These are phyloP conservation scores for Microtus ochrogaster DNA, from an alignment of 2,113 vertebrate genomes.

Conservation along the genomic window DNA sequence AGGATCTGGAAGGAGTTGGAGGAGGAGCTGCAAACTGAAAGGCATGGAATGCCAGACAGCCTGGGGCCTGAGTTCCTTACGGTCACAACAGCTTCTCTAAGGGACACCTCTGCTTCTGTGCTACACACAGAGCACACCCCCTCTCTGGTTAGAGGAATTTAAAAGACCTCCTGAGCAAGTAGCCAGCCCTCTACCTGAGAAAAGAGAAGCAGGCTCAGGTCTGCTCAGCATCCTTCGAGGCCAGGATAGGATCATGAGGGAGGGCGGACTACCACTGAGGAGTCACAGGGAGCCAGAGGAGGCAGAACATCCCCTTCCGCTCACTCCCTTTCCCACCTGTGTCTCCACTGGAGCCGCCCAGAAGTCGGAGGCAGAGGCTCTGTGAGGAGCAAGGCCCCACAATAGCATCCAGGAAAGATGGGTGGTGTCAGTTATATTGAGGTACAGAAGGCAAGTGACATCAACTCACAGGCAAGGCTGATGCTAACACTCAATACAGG, in stretches of 20 bases:
- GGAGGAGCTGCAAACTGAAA: rapidly evolving
- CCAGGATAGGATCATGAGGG: rapidly evolving
- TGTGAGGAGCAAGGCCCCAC: rapidly evolving
- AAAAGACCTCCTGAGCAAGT: background rate
- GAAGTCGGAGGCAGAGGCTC: background rate
- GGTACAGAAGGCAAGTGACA: background rate
- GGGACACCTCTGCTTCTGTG: background rate
- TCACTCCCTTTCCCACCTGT: background rate
- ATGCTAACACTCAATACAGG: background rate
- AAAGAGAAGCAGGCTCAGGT: background rate
- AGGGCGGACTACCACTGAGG: rapidly evolving
- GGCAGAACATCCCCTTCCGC: too few species aligned
- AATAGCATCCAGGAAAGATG: too few species aligned
- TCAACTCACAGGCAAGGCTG: background rate
- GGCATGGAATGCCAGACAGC: rapidly evolving
- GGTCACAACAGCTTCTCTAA: rapidly evolving
- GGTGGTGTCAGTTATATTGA: background rate
- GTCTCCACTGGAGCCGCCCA: background rate
- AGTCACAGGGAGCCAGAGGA: rapidly evolving
- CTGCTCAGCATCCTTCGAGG: background rate
- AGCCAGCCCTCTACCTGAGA: background rate
- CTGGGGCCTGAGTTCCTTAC: rapidly evolving
- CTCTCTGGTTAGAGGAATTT: background rate
- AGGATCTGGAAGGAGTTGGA: background rate
- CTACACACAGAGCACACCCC: rapidly evolving